Evolutionary conservation across 30 jellyfish, hydroid and myxozoan species (phyloP), one percentile per base, ranked within the genome.

Genomic region (Hydractinia echinata): DNA sequence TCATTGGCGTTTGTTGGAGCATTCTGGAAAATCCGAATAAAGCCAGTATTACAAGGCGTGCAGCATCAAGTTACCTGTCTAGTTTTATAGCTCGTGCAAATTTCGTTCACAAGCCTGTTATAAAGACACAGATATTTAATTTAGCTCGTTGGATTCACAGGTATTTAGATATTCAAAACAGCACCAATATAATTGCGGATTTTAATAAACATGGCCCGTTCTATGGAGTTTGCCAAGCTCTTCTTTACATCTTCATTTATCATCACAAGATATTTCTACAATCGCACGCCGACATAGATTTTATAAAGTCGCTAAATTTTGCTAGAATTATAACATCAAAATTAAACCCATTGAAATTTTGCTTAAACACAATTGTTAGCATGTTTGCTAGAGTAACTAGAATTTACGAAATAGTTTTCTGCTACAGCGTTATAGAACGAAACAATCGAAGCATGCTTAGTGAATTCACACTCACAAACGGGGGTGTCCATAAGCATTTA

Each of bases 341-440:
- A 74, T 79, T 90, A 76, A 90, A 90, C 61, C 97, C 97, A 10
- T 72, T 90, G 83, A 74, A 72, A 72, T 90, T 90, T 67, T 90
- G 97, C 78, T 62, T 89, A 55, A 76, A 87, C 13, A 55, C 97
- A 10, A 76, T 90, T 61, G 97, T 85, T 11, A 90, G 82, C 61
- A 84, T 90, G 95, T 90, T 90, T 72, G 97, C 97, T 44, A 87
- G 97, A 54, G 80, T 90, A 48, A 84, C 97, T 51, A 90, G 97
- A 15, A 83, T 78, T 82, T 86, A 90, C 86, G 95, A 90, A 72
- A 70, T 90, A 66, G 97, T 85, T 78, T 90, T 90, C 70, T 90
- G 97, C 81, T 90, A 90, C 90, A 90, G 95, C 67, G 82, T 85
- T n/a, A 90, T 90, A 30, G 97, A 90, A 64, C 93, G 88, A 13